Evolutionary conservation across 2,113 vertebrate species (phyloP).

Genomic region (Falco punctatus): DNA sequence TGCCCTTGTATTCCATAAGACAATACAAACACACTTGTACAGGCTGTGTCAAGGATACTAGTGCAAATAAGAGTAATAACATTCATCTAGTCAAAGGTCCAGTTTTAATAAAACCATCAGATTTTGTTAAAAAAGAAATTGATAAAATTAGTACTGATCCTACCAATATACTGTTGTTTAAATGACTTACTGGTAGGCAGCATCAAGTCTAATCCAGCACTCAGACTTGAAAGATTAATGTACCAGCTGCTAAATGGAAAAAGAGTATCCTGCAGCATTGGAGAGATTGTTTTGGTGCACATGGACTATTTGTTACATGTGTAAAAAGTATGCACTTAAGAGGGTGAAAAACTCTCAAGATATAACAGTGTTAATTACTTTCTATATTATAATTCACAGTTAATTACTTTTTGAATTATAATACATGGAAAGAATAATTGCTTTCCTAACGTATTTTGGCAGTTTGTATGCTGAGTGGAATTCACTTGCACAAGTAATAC

Average conservation of each 20-base stretch:
- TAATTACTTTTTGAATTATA: neutral
- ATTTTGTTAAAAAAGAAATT: neutral
- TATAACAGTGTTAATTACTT: neutral
- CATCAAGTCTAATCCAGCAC: neutral
- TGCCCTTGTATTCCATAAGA: neutral
- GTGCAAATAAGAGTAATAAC: neutral
- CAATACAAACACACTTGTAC: neutral
- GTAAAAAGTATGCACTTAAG: neutral
- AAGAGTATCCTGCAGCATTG: neutral
- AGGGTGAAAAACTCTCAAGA: neutral
- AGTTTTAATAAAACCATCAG: neutral
- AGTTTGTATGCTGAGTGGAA: neutral
- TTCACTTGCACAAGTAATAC: neutral
- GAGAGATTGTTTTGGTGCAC: neutral
- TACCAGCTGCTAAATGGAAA: neutral
- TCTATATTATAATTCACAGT: neutral
- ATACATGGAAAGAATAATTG: neutral
- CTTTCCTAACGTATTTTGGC: neutral
- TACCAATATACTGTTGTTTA: neutral
- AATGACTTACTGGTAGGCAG: neutral
- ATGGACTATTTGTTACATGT: neutral
- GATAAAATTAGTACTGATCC: neutral
- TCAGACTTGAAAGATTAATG: neutral
- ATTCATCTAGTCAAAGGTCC: neutral
- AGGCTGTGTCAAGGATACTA: neutral